A percentile compares a stretch with the other conserved stretches of the same genome.
These are phyloP conservation scores for Drusus annulatus DNA, from an alignment of 1,140 invertebrate genomes.

Conservation along the genomic window DNA sequence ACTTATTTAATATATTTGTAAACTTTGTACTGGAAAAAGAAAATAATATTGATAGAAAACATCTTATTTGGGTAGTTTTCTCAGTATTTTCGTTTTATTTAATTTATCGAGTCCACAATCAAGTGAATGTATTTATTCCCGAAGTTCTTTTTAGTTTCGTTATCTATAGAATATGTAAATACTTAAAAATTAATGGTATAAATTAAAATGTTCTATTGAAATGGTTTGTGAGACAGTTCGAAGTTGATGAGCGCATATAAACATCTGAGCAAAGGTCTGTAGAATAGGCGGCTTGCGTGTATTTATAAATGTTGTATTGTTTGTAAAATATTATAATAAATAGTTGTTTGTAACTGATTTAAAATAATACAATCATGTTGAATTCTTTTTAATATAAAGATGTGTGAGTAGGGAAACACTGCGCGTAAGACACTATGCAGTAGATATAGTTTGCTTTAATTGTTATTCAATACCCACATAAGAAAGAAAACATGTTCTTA, in stretches of 20 bases:
- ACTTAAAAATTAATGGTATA: constrained; percentile 27
- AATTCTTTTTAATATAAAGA: constrained; percentile 57
- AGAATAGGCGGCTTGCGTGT: constrained; percentile 57
- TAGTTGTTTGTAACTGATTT: constrained; percentile 56
- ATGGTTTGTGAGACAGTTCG: neutral
- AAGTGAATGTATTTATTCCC: neutral
- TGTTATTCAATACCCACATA: constrained; percentile 31
- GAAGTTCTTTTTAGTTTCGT: constrained; percentile 16
- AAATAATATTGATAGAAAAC: neutral
- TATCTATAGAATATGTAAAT: constrained; percentile 42
- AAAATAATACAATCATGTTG: constrained; percentile 54
- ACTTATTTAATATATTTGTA: too few relatives aligned
- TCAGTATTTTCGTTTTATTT: neutral
- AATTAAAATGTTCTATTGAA: constrained; percentile 22
- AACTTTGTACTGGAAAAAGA: neutral
- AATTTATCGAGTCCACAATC: neutral
- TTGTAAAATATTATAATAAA: constrained; percentile 57
- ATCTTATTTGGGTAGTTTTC: neutral
- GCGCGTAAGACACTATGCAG: constrained; percentile 47
- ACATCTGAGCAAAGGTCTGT: constrained; percentile 1
- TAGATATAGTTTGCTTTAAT: constrained; percentile 54
- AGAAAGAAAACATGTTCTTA: neutral
- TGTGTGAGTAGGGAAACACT: constrained; percentile 53
- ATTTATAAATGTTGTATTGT: constrained; percentile 59
- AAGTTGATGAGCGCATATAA: constrained; percentile 5